phyloP scores from a whole-genome alignment of 1,140 invertebrate genomes.

The Nephotettix cincticeps region DNA sequence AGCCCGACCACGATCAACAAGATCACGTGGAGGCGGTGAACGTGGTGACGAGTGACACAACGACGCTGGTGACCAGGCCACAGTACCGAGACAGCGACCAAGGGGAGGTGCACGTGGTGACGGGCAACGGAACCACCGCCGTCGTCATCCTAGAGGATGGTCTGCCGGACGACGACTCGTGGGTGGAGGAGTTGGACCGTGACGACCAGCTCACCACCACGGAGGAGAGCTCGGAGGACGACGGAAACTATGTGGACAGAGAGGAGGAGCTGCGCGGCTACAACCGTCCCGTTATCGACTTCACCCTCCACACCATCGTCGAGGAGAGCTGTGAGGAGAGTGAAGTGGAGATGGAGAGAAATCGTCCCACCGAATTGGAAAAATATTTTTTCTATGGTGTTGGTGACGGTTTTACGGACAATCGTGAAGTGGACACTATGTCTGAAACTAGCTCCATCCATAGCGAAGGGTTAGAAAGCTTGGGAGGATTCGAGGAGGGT shows the following conservation, averaged over 20 bases:
- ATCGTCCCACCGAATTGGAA: conserved; percentile 74
- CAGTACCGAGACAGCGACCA: conserved; percentile 35
- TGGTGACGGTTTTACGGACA: conserved; percentile 63
- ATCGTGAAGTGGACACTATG: conserved; percentile 65
- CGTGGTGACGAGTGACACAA: conserved; percentile 70
- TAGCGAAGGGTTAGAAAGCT: conserved; percentile 75
- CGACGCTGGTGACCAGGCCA: conserved; percentile 46
- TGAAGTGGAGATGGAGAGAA: conserved; percentile 61
- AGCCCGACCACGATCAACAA: conserved; percentile 41
- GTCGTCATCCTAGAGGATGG: conserved; percentile 80
- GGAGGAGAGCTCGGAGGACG: conserved; percentile 56
- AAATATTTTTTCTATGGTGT: conserved; percentile 89
- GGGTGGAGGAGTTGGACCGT: conserved; percentile 80
- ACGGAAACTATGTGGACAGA: conserved; percentile 41
- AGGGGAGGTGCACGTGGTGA: conserved; percentile 58
- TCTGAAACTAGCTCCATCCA: conserved; percentile 88
- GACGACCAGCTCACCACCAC: conserved; percentile 57
- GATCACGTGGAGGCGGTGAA: conserved; percentile 51
- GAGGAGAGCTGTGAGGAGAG: conserved; percentile 93
- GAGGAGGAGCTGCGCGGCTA: conserved; percentile 81
- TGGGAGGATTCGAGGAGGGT: conserved; percentile 54
- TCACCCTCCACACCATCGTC: conserved; percentile 89
- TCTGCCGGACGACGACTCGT: conserved; percentile 81
- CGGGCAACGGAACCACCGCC: conserved; percentile 62
- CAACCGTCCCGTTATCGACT: conserved; percentile 72